Base-by-base conservation (phyloP, 2,113 vertebrate genomes). In the Menura novaehollandiae region DNA sequence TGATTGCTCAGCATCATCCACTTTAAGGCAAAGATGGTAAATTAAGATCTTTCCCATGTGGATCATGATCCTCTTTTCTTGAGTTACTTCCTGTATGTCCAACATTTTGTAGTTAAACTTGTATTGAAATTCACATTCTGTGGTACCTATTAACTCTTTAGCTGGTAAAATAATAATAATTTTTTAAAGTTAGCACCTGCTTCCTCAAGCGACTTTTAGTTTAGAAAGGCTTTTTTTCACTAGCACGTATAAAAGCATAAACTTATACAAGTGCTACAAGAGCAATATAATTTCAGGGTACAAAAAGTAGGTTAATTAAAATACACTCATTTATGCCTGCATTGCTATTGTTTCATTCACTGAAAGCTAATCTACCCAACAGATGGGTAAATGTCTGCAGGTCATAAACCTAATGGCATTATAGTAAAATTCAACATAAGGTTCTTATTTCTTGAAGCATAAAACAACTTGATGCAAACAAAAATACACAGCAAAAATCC, bases 301-400 rank as follows among this genome's bases (percentile, higher is more conserved):
- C 49, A 93, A 96, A 93, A 97, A 96, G 30, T 80, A 97, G 60
- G 72, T 96, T 98, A 98, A 97, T 96, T 97, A 93, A 96, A 98
- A 94, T 88, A 91, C 14, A 92, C 26, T 97, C 51, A 93, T 96
- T 97, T 95, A 88, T 86, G 73, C 47, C 66, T 87, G 20, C 55
- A 56, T 76, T 94, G 67, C 33, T 90, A 80, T 90, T 95, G 20
- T 85, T 89, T 97, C 88, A 69, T 92, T 64, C 89, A 93, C 68
- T 89, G 89, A 97, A 97, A 95, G 24, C 85, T 97, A 86, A 96
- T 97, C 92, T 86, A 94, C 67, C 89, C 91, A 97, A 94, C 96
- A 97, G 96, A 97, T 97, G 97, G 92, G 30, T 15, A 91, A 93
- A 97, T 95, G 66, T 97, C 97, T 98, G 82, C 51, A 97, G 96